A percentile compares a stretch with the other conserved stretches of the same genome.
Evolutionary conservation across 1,140 invertebrate genomes (phyloP).

Genomic region (Diprion similis): DNA sequence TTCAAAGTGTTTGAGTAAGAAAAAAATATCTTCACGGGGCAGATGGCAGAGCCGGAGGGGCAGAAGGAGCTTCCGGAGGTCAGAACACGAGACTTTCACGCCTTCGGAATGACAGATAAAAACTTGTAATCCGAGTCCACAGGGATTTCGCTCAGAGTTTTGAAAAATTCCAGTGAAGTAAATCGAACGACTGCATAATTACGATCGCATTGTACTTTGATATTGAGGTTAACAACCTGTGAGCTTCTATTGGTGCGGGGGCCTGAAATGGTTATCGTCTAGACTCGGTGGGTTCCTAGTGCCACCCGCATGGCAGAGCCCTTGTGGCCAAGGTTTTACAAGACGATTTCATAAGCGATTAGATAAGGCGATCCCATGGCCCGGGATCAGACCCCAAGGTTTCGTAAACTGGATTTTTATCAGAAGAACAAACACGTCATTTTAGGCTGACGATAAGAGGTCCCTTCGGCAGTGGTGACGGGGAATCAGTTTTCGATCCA

Average conservation of each 20-base stretch:
- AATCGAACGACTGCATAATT: too few species aligned
- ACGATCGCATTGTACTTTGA: too few species aligned
- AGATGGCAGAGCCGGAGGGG: not conserved
- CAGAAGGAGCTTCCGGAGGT: not conserved
- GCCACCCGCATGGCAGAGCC: not conserved
- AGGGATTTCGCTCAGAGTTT: not conserved
- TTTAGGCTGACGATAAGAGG: not conserved
- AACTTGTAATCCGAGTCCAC: not conserved
- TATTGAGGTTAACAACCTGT: not conserved
- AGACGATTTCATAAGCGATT: constrained; percentile 31
- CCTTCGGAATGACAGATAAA: constrained; percentile 5
- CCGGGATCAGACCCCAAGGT: constrained; percentile 37
- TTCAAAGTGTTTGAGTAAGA: too few species aligned
- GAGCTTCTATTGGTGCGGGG: not conserved
- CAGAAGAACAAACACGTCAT: constrained; percentile 25
- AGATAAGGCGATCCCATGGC: constrained; percentile 38
- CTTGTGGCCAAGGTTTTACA: not conserved
- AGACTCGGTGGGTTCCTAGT: not conserved
- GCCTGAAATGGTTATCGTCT: not conserved
- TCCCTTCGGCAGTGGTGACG: not conserved
- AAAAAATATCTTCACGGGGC: not conserved
- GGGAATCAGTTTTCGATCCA: constrained; percentile 2
- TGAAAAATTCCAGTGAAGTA: not conserved
- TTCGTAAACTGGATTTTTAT: constrained; percentile 43
- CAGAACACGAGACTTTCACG: not conserved